Base-by-base conservation (phyloP, 2,797 vertebrate species). In the Gymnoscopelus microlampas region DNA sequence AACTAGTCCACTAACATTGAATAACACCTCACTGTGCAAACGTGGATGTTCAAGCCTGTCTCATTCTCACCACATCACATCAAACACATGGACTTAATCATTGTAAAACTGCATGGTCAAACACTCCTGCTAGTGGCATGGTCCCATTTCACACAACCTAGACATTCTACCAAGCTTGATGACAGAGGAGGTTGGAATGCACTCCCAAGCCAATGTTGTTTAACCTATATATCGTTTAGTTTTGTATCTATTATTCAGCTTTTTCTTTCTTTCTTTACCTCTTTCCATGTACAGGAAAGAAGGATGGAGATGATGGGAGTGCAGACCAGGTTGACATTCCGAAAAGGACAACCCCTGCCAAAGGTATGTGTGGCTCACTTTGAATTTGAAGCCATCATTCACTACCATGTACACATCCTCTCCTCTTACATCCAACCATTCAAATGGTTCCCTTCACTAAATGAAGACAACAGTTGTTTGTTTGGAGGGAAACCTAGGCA, bases 251-350 rank as follows among this genome's bases (percentile, higher is more conserved):
- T 24, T 44, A 44, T 44, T 44, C 39, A 44, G 7, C 8, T 47
- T 44, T 3, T 23, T 23, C 64, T 47, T 2, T 4, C 56, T 50
- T n/a, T 39, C 26, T 63, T 8, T 8, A 7, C 15, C 54, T 15
- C 29, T 54, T 54, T 39, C 12, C 14, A 15, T 61, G 61, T 80
- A 35, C 90, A 99, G 97, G 95, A 79, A 97, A 95, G 89, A 98
- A 96, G 75, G 94, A 95, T 15, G 87, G 70, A 44, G 97, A 98
- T 65, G 97, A 98, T 60, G 87, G 92, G 57, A 88, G 83, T 72
- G 84, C 84, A 0, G 97, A 98, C 72, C 91, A 87, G 3, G 92
- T 97, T 76, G 97, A 99, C 87, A 97, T 99, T 88, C 98, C 98
- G 85, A 98, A 97, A 94, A 96, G 97, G 88, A 93, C 91, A 47